A percentile compares a stretch with the other conserved stretches of the same genome.
These are phyloP conservation scores for Acanthopagrus latus DNA, from an alignment of 2,797 vertebrate species.

Conservation along the genomic window DNA sequence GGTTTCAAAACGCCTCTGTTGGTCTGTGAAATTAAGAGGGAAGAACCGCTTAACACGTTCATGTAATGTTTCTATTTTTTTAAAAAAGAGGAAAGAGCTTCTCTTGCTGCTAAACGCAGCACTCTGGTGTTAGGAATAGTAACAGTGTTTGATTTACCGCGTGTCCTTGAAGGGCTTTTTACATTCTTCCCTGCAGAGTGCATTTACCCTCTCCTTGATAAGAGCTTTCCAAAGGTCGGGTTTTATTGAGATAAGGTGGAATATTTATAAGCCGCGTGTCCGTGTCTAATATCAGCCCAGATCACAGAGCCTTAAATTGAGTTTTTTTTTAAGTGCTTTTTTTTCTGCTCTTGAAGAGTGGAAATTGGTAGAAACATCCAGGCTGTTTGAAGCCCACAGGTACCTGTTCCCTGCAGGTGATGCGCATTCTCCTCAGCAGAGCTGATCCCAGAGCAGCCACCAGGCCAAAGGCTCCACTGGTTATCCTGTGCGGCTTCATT, in stretches of 20 bases:
- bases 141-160: conserved; percentile 25
- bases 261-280: background rate
- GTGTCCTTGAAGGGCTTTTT: conserved; percentile 40
- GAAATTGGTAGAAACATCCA: background rate
- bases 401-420: background rate
- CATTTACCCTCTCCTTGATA: conserved; percentile 30
- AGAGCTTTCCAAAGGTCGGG: conserved; percentile 27
- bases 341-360: background rate
- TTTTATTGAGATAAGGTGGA: conserved; percentile 11
- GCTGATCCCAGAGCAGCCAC: background rate
- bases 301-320: background rate
- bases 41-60: background rate
- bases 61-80: background rate
- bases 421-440: conserved; percentile 15
- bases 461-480: background rate
- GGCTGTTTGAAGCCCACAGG: background rate
- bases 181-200: background rate
- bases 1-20: background rate
- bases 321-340: background rate
- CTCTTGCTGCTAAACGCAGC: background rate
- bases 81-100: background rate
- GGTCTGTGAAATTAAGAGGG: background rate
- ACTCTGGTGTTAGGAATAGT: background rate
- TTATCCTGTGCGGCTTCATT: background rate
- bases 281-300: background rate